Evolutionary conservation across 2,113 vertebrate genomes (phyloP).

Genomic region (Thunnus thynnus): DNA sequence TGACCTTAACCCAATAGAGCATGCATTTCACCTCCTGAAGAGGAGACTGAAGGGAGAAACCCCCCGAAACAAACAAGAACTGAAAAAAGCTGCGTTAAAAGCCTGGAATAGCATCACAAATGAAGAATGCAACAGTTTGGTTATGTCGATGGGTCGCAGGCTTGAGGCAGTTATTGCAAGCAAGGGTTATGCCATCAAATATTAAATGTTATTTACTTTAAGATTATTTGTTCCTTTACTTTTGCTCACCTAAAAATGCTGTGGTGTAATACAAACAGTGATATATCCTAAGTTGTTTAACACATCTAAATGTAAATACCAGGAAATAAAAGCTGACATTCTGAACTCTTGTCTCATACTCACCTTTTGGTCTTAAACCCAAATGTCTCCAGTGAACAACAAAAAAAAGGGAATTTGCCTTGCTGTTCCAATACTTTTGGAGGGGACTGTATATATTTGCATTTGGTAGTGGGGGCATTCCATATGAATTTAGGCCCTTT

Average conservation of each 20-base stretch:
- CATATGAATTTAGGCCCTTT: too few relatives aligned
- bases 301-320: too few relatives aligned
- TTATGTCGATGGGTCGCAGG: neutral
- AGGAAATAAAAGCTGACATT: too few relatives aligned
- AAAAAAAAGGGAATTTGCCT: neutral
- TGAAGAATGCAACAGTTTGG: neutral
- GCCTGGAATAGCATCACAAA: slow-evolving; percentile 7
- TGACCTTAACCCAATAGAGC: neutral
- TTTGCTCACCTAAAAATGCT: neutral
- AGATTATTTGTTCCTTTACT: neutral
- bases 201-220: too few relatives aligned
- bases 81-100: slow-evolving; percentile 4
- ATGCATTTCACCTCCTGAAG: neutral
- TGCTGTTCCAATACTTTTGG: neutral
- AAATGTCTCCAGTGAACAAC: too few relatives aligned
- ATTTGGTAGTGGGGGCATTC: too few relatives aligned
- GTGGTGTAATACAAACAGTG: too few relatives aligned
- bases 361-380: too few relatives aligned
- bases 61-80: neutral
- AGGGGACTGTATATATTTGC: neutral
- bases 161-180: neutral
- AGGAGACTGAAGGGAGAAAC: too few relatives aligned
- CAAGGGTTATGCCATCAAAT: neutral
- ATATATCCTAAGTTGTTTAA: too few relatives aligned
- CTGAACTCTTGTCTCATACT: too few relatives aligned